phyloP scores from a whole-genome alignment of 2,113 vertebrate genomes.

The Formicarius rufipectus region DNA sequence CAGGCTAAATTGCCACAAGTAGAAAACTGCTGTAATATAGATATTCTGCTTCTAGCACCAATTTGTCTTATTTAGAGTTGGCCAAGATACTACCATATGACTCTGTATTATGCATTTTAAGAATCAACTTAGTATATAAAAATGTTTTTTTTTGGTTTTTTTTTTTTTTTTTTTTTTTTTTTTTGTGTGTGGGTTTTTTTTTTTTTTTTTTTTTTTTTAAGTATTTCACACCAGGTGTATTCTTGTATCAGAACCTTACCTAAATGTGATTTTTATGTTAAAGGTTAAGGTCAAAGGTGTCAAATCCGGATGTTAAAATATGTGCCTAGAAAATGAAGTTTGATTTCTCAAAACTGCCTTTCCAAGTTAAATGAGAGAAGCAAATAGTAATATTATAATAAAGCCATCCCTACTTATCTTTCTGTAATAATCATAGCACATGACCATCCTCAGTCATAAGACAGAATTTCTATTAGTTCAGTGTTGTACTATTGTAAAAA shows the following conservation, averaged over 20 bases:
- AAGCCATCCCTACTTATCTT: background rate
- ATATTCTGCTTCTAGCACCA: background rate
- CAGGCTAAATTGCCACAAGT: background rate
- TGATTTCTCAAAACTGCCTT: background rate
- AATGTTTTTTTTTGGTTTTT: too few relatives aligned
- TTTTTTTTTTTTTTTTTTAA: too few relatives aligned
- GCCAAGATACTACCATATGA: background rate
- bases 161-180: too few relatives aligned
- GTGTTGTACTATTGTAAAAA: background rate
- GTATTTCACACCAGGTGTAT: background rate
- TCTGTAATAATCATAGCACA: background rate
- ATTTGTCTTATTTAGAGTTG: background rate
- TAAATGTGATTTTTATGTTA: background rate
- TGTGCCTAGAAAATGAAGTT: background rate
- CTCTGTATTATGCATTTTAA: background rate
- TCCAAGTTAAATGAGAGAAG: background rate
- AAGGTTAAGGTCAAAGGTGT: background rate
- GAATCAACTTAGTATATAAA: background rate
- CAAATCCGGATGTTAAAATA: background rate
- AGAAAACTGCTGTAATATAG: background rate
- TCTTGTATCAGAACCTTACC: background rate
- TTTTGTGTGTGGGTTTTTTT: too few relatives aligned
- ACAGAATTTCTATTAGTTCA: background rate
- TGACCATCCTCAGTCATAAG: background rate
- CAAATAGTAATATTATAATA: background rate